Evolutionary conservation across 2,113 vertebrate genomes (phyloP), one percentile per base, ranked within the genome.

Genomic region (Trematomus loennbergii): DNA sequence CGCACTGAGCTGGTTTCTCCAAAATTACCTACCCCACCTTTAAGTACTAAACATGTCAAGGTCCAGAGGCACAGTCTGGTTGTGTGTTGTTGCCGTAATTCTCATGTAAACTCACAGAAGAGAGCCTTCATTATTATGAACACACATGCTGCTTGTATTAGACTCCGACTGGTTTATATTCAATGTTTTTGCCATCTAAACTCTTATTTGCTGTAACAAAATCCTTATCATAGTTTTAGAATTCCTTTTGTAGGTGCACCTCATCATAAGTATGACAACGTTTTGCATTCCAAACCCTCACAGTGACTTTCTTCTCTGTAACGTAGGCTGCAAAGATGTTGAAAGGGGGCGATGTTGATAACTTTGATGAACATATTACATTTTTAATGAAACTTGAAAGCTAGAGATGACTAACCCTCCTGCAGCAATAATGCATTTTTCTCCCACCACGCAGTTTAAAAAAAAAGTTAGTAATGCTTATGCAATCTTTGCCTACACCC

Each of bases 351-450:
- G 10, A 59, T 33, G 67, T 11, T 74, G 64, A 57, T 77, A 72
- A 74, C 54, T 6, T 11, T 22, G 43, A 64, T 8, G 75, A 78
- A 78, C 57, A 45, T 59, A 59, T 63, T 85, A 3, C 55, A 89
- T 83, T 87, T 89, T 83, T 85, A 80, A 87, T 87, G 73, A 73
- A 76, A 86, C 75, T 86, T 86, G 74, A 85, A 81, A 84, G 87
- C 72, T 53, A 22, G 55, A 49, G 36, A 83, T 71, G 55, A 76
- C 60, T 78, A 33, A 48, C 50, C 53, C 33, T 83, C 79, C 82
- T 73, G 69, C 72, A 81, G 85, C 57, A 65, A 43, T 59, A 66
- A 75, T 84, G 78, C 0, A 69, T 78, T 84, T 82, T 40, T 63
- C 58, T 70, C 59, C 53, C 61, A 59, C 29, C 0, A 49, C 40